A percentile compares a stretch with the other conserved stretches of the same genome.
phyloP scores from a whole-genome alignment of 2,888 invertebrate genomes.

The Pheosia tremula region DNA sequence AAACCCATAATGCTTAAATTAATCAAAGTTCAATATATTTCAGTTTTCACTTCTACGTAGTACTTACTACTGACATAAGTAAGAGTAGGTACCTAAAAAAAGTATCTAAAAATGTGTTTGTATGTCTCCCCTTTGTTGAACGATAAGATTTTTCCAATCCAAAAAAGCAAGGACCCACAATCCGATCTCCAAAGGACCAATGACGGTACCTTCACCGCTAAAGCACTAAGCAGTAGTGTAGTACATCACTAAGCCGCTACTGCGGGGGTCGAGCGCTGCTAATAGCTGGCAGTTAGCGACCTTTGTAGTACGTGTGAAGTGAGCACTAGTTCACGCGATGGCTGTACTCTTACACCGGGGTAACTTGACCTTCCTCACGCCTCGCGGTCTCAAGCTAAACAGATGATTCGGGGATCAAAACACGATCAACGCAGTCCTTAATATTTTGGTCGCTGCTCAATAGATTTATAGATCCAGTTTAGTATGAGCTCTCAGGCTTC shows the following conservation, averaged over 20 bases:
- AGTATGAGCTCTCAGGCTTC: constrained; percentile 49
- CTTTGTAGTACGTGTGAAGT: constrained; percentile 82
- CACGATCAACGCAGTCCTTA: constrained; percentile 37
- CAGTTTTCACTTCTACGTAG: too few species aligned
- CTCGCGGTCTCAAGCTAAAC: constrained; percentile 14
- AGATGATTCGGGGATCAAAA: constrained; percentile 10
- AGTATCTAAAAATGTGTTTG: too few species aligned
- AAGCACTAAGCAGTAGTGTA: too few species aligned
- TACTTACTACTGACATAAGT: too few species aligned
- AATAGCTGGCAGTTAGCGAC: constrained; percentile 83
- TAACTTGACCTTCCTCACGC: constrained; percentile 34
- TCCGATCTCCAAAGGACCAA: background rate
- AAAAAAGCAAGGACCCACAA: background rate
- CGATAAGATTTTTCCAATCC: background rate
- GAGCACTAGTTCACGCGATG: constrained; percentile 72
- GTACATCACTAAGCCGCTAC: constrained; percentile 59
- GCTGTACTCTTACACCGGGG: constrained; percentile 43
- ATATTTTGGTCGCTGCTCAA: constrained; percentile 44
- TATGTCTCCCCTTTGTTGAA: too few species aligned
- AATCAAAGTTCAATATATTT: too few species aligned
- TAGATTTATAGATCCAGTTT: constrained; percentile 51
- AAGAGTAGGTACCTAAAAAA: too few species aligned
- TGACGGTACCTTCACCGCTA: background rate
- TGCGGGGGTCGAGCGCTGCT: constrained; percentile 70
- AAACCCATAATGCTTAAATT: too few species aligned